Evolutionary conservation across 2,113 vertebrate species (phyloP).

Genomic region (Sylvietta virens): DNA sequence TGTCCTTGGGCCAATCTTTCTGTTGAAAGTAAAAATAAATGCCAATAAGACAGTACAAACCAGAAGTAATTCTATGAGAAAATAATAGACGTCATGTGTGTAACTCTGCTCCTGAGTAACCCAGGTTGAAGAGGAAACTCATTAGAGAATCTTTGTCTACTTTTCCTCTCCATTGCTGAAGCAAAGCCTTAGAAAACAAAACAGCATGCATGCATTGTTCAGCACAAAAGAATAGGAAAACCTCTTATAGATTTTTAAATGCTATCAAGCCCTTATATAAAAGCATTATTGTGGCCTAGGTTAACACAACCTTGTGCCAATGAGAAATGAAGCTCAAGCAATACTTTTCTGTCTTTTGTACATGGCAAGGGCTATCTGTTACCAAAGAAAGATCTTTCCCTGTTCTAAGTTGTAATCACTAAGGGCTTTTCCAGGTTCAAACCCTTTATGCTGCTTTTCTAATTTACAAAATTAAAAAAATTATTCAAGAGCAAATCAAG

Average conservation of each 20-base stretch:
- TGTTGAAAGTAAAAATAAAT: slow-evolving; percentile 65
- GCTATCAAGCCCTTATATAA: neutral
- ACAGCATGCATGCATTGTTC: neutral
- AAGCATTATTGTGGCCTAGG: neutral
- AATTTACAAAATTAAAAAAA: neutral
- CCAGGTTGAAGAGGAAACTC: neutral
- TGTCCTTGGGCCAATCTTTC: slow-evolving; percentile 89
- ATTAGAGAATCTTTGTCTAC: neutral
- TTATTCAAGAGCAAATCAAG: neutral
- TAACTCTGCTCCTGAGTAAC: neutral
- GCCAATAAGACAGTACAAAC: neutral
- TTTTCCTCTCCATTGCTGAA: neutral
- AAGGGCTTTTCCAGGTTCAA: neutral
- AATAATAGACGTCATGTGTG: neutral
- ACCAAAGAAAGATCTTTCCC: neutral
- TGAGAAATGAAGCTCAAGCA: neutral
- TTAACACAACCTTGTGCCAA: neutral
- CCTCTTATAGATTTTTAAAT: neutral
- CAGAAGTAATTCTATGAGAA: neutral
- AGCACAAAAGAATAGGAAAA: neutral
- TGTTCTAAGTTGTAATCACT: neutral
- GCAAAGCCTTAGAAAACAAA: neutral
- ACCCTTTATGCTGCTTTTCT: neutral
- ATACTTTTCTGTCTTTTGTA: neutral
- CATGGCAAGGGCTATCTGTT: neutral